Percentiles rank a stretch among this genome's conserved stretches.
Evolutionary conservation across 2,888 invertebrate genomes (phyloP).

Genomic region (Amphipyra tragopoginis): DNA sequence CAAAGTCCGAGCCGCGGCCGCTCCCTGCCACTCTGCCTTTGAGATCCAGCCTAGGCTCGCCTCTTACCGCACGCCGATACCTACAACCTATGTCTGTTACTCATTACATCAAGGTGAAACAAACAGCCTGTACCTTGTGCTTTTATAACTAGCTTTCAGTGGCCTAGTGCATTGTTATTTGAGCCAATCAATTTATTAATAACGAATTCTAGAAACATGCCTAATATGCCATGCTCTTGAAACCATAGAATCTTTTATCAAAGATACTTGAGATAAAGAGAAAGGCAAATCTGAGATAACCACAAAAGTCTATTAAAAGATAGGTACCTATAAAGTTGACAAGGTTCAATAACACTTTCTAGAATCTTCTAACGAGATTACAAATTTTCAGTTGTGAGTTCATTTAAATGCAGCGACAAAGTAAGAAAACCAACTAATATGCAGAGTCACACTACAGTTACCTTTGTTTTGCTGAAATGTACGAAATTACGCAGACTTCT

Average conservation of each 20-base stretch:
- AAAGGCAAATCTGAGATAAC: conserved; percentile 1
- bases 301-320: conserved; percentile 14
- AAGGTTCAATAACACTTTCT: conserved; percentile 13
- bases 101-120: conserved; percentile 86
- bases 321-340: neutral
- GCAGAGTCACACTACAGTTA: neutral
- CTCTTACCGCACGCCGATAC: conserved; percentile 83
- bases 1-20: conserved; percentile 88
- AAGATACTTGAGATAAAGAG: no score
- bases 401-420: conserved; percentile 21
- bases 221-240: conserved; percentile 6
- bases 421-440: conserved; percentile 12
- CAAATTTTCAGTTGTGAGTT: conserved; percentile 13
- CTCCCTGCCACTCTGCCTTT: conserved; percentile 86
- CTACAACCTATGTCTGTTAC: conserved; percentile 78
- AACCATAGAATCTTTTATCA: conserved; percentile 18
- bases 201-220: conserved; percentile 13
- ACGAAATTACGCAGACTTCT: neutral
- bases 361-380: conserved; percentile 8
- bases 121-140: conserved; percentile 67
- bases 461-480: conserved; percentile 18
- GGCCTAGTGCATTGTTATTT: conserved; percentile 47
- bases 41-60: conserved; percentile 86
- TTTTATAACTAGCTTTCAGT: conserved; percentile 56
- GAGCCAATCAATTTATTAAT: conserved; percentile 27